phyloP scores from a whole-genome alignment of 2,888 invertebrate genomes.

The Meganola albula region DNA sequence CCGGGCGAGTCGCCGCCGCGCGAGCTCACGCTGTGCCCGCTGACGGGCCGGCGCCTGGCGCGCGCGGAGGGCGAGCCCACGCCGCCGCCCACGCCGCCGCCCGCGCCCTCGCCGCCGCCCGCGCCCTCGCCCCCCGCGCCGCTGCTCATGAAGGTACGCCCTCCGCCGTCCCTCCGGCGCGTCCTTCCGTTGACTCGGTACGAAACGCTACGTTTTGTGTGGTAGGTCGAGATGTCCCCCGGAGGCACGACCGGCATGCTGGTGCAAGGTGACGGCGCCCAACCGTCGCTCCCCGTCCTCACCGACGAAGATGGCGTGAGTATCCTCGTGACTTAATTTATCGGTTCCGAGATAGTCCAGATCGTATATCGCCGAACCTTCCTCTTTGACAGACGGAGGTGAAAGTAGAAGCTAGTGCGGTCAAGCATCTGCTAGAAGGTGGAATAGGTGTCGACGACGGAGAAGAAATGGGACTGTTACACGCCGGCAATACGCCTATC shows the following conservation, averaged over 20 bases:
- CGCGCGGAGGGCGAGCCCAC: constrained; percentile 81
- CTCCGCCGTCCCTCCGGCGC: neutral
- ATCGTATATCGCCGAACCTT: too few relatives aligned
- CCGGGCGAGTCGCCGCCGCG: constrained; percentile 80
- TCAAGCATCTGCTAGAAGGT: constrained; percentile 75
- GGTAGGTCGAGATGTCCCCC: constrained; percentile 78
- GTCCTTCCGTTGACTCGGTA: neutral
- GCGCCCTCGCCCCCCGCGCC: constrained; percentile 33
- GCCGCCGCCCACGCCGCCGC: constrained; percentile 74
- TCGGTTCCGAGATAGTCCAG: too few relatives aligned
- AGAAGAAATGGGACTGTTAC: constrained; percentile 57
- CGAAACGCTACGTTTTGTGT: constrained; percentile 1
- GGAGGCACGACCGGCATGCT: constrained; percentile 81
- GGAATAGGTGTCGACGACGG: constrained; percentile 60
- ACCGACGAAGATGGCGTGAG: constrained; percentile 71
- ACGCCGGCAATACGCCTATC: constrained; percentile 79
- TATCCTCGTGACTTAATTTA: too few relatives aligned
- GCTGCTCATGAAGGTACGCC: constrained; percentile 63
- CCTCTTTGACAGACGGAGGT: constrained; percentile 59
- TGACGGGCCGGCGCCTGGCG: constrained; percentile 59
- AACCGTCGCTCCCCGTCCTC: constrained; percentile 65
- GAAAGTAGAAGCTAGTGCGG: constrained; percentile 75
- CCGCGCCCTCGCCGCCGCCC: constrained; percentile 48
- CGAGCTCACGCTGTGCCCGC: constrained; percentile 82
- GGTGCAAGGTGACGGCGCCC: constrained; percentile 68